phyloP scores from a whole-genome alignment of 2,797 vertebrate species.

The Ataeniobius toweri region DNA sequence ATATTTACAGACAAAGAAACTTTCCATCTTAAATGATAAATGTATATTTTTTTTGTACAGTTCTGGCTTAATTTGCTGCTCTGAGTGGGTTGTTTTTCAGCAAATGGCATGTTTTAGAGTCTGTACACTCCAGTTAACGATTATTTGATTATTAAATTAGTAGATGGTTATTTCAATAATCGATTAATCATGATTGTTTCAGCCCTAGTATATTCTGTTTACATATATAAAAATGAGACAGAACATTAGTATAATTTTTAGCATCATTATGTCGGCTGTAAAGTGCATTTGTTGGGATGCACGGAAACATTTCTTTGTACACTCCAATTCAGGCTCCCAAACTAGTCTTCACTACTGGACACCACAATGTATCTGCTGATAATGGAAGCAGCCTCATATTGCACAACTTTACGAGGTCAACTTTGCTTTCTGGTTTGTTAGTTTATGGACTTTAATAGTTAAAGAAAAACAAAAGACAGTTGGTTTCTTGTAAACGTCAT shows the following conservation, averaged over 20 bases:
- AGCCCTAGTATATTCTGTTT: background rate
- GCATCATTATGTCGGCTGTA: background rate
- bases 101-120: too few relatives aligned
- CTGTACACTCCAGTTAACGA: too few relatives aligned
- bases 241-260: background rate
- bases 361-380: background rate
- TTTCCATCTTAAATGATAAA: too few relatives aligned
- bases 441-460: constrained; percentile 47
- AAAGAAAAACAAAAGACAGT: constrained; percentile 47
- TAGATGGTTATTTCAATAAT: too few relatives aligned
- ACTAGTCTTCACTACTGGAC: background rate
- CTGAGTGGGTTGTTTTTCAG: too few relatives aligned
- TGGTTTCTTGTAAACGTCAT: constrained; percentile 65
- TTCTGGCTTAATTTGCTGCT: too few relatives aligned
- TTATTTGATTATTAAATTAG: too few relatives aligned
- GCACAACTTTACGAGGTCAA: constrained; percentile 8
- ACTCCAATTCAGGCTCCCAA: background rate
- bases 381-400: background rate
- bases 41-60: too few relatives aligned
- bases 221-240: background rate
- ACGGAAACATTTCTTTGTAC: background rate
- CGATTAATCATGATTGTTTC: too few relatives aligned
- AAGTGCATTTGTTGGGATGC: background rate
- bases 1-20: too few relatives aligned
- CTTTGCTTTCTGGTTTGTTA: constrained; percentile 22